Base-by-base conservation (phyloP, 2,113 vertebrate genomes). In the Periophthalmodon schlosseri region DNA sequence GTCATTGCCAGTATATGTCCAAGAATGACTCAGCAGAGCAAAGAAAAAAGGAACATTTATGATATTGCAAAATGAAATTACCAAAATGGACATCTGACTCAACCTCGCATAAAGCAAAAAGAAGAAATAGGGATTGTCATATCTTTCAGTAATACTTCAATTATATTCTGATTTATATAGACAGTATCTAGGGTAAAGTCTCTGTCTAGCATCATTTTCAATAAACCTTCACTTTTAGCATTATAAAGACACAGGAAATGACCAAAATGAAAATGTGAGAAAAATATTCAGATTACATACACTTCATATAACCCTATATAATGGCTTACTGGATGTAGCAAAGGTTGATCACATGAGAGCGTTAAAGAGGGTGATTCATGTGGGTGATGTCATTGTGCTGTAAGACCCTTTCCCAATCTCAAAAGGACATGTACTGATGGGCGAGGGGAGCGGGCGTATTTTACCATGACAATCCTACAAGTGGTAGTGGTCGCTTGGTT, bases 341-440 rank as follows among this genome's bases (percentile, higher is more conserved):
- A 69, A 52, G 47, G 63, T 33, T 13, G 56, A 39, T 63, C 46
- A 15, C 60, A 68, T 76, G 72, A 73, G 70, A 65, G 28, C 18
- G 39, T 65, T n/a, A 39, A 20, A 68, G 46, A n/a, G 77, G 71
- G 68, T 68, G 73, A 88, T 81, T 86, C 74, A 75, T 80, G 67
- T 56, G 64, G 76, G 78, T 89, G 86, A 88, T 81, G 84, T 88
- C 83, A 81, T 73, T 54, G 70, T 76, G 79, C 74, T 77, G 83
- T 64, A 63, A 80, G 46, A 79, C 75, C 49, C n/a, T 44, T 74
- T 81, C 36, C 54, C 15, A 47, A 23, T 23, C 9, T 5, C 39
- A 72, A 81, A 75, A 81, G 77, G 79, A 77, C 73, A 6, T 73
- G 24, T 44, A 74, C 49, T 67, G 65, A 65, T 47, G 68, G n/a